Conservation (phyloP, 2,888 invertebrate genomes). For the Lydus trimaculatus region DNA sequence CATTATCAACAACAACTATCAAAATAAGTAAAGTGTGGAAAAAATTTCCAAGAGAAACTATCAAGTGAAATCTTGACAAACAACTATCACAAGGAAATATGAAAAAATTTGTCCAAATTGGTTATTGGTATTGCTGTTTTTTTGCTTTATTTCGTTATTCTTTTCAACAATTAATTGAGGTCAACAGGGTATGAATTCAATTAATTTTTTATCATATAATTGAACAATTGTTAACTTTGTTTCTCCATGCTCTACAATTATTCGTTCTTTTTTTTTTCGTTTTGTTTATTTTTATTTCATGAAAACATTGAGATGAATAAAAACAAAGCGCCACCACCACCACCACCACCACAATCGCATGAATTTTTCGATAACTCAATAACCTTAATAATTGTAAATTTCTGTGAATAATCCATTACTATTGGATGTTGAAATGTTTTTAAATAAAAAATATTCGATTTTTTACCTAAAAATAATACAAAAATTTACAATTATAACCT, state of each 20-base stretch:
- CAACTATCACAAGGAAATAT: not conserved
- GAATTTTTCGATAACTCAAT: not conserved
- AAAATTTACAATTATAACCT: not conserved
- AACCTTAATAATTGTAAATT: not conserved
- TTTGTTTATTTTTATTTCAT: not conserved
- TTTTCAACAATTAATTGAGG: not conserved
- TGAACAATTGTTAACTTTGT: not conserved
- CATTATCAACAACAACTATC: no score
- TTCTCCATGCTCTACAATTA: not conserved
- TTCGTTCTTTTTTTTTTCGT: not conserved
- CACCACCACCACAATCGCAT: no score
- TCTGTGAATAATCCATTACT: not conserved
- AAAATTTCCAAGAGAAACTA: not conserved
- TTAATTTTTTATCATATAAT: conserved; percentile 2
- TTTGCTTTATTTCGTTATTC: not conserved
- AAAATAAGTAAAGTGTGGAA: not conserved
- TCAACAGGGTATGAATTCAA: conserved; percentile 1
- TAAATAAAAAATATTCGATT: not conserved
- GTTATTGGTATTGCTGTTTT: not conserved
- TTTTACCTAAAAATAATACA: not conserved
- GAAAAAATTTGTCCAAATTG: not conserved
- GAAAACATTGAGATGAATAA: not conserved
- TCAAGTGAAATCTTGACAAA: conserved; percentile 1
- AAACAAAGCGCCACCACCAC: no score
- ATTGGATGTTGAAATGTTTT: no score